Percentiles rank a stretch among this genome's conserved stretches.
phyloP scores from a whole-genome alignment of 2,797 vertebrate genomes.

The Siniperca scherzeri region DNA sequence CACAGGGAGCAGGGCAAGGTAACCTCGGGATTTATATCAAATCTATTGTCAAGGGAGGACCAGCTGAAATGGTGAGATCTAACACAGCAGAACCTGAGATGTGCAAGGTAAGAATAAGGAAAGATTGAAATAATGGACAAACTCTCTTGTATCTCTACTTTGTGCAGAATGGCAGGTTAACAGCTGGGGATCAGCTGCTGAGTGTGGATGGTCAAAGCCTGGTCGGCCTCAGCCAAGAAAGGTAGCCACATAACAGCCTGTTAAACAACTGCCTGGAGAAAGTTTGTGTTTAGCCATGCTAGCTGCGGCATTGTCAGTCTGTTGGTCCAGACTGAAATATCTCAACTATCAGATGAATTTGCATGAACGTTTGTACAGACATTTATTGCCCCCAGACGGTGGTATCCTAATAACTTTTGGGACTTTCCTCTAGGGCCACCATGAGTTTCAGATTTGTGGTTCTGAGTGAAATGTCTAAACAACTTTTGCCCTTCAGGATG shows the following conservation, averaged over 20 bases:
- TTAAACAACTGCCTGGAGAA: neutral
- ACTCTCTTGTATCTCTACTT: neutral
- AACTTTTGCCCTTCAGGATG: no score
- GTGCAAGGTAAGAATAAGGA: neutral
- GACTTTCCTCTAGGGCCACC: neutral
- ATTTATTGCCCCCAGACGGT: neutral
- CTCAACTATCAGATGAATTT: neutral
- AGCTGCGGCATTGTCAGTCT: neutral
- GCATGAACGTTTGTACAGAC: no score
- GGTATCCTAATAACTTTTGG: neutral
- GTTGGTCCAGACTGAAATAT: neutral
- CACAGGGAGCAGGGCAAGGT: constrained; percentile 91
- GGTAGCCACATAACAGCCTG: constrained; percentile 78
- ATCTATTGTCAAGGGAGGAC: constrained; percentile 93
- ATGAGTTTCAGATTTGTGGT: neutral
- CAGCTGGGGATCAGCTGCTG: constrained; percentile 93
- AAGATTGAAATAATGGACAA: neutral
- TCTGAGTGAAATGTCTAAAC: neutral
- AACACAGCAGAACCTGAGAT: neutral
- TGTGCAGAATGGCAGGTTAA: constrained; percentile 90
- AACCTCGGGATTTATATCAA: constrained; percentile 97
- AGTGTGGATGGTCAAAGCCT: constrained; percentile 93
- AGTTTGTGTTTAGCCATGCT: neutral
- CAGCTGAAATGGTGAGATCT: constrained; percentile 91
- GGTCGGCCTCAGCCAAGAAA: constrained; percentile 93